A percentile compares a stretch with the other conserved stretches of the same genome.
These are phyloP conservation scores for Acromyrmex charruanus DNA, from an alignment of 1,140 invertebrate species.

Conservation along the genomic window DNA sequence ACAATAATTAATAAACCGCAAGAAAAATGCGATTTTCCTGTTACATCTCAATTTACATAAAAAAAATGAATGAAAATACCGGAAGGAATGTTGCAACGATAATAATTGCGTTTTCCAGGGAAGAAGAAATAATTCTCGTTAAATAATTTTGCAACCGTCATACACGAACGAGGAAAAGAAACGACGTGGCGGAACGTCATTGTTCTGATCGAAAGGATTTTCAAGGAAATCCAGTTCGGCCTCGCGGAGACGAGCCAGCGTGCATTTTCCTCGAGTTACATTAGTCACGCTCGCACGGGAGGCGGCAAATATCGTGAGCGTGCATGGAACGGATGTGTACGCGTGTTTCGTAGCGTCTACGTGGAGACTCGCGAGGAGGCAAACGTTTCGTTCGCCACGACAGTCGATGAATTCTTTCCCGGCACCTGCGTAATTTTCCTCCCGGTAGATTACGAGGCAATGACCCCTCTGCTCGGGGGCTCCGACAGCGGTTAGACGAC, in stretches of 20 bases:
- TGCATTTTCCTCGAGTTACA: conserved; percentile 30
- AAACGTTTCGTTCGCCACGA: conserved; percentile 8
- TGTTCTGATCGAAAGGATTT: conserved; percentile 43
- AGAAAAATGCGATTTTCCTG: neutral
- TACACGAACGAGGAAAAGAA: conserved; percentile 3
- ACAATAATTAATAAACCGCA: neutral
- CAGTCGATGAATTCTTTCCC: conserved; percentile 54
- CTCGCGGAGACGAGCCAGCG: conserved; percentile 17
- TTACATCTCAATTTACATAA: neutral
- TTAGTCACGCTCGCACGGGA: conserved; percentile 36
- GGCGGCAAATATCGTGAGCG: neutral
- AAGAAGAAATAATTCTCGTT: conserved; percentile 17
- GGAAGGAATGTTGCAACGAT: neutral
- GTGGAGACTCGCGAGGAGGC: conserved; percentile 15
- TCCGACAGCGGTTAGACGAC: conserved; percentile 47
- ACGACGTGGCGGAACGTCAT: conserved; percentile 21
- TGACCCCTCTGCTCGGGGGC: conserved; percentile 48
- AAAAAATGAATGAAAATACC: neutral
- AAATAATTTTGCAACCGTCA: conserved; percentile 12
- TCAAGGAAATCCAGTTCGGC: conserved; percentile 48
- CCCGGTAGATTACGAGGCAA: conserved; percentile 68
- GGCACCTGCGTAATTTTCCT: conserved; percentile 65
- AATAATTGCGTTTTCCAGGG: neutral
- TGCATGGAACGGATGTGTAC: conserved; percentile 28
- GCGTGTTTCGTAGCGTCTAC: conserved; percentile 29